phyloP scores from a whole-genome alignment of 1,140 invertebrate genomes.

The Drosophila pseudoobscura region DNA sequence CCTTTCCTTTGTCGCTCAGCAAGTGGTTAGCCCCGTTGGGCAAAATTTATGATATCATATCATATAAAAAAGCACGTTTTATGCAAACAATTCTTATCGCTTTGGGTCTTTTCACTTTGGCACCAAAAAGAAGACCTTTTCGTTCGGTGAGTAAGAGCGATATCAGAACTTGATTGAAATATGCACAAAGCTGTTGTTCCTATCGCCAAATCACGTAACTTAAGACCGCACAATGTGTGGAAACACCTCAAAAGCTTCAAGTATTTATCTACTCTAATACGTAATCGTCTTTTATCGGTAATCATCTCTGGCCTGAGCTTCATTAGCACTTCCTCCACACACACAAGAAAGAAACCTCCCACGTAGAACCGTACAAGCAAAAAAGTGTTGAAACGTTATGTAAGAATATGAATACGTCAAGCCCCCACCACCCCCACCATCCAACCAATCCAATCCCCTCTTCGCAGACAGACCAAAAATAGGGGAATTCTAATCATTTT shows the following conservation, averaged over 20 bases:
- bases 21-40: background rate
- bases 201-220: no score
- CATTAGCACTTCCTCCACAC: constrained; percentile 60
- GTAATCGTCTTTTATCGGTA: constrained; percentile 38
- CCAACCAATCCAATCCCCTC: constrained; percentile 8
- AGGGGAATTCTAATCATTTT: constrained; percentile 73
- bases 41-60: constrained; percentile 19
- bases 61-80: constrained; percentile 53
- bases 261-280: constrained; percentile 11
- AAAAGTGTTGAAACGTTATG: constrained; percentile 60
- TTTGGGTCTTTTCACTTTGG: constrained; percentile 11
- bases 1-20: background rate
- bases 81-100: constrained; percentile 60
- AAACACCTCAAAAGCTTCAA: constrained; percentile 1
- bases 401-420: constrained; percentile 28
- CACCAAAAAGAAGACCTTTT: background rate
- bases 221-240: background rate
- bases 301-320: constrained; percentile 28
- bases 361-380: constrained; percentile 40
- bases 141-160: constrained; percentile 43
- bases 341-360: constrained; percentile 29
- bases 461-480: constrained; percentile 52
- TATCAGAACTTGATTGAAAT: no score
- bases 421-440: background rate
- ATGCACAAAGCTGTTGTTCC: no score